Base-by-base conservation (phyloP, 1,140 invertebrate genomes). In the Papilio dardanus region DNA sequence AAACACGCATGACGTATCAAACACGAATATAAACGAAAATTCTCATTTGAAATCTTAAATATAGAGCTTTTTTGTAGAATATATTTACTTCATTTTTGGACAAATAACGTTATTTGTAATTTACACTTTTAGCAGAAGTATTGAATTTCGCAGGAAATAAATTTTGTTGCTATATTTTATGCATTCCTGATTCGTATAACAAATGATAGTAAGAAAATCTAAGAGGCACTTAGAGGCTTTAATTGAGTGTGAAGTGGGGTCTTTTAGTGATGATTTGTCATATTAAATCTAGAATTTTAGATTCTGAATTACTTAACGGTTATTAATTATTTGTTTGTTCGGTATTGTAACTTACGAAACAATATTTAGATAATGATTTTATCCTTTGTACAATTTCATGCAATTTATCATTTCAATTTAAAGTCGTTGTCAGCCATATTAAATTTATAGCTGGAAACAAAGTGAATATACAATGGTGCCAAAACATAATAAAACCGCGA, bases 401-500 rank as follows among this genome's bases (percentile, higher is more conserved):
- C 16, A 30, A 62, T 62, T 28, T 62, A 30, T 62, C 24, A 62
- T 62, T 62, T 28, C 4, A 12, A 7, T 62, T 28, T 28, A 62
- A 28, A 62, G 54, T 21, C 24, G 24, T 62, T 62, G 54, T 62
- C 54, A 62, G 21, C 21, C 21, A 30, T 28, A 62, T 28, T 62
- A 62, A 62, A 62, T 62, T 62, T 12, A 62, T 62, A 28, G 54
- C 24, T 28, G 21, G 54, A 28, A 62, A 62, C 24, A 62, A 62
- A 62, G 8, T 62, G 54, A 62, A 62, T 62, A 28, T 62, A 62
- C 54, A 62, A 62, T 35, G 21, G 7, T 40, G 35, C 35, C 35
- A 24, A 69, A 40, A 37, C 33, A 69, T 40, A 69, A 69, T 69
- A 69, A 69, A 69, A 69, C 35, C 35, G 33, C 67, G 31, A 40